Conservation (phyloP, 2,888 invertebrate species). For the Tillus elongatus region DNA sequence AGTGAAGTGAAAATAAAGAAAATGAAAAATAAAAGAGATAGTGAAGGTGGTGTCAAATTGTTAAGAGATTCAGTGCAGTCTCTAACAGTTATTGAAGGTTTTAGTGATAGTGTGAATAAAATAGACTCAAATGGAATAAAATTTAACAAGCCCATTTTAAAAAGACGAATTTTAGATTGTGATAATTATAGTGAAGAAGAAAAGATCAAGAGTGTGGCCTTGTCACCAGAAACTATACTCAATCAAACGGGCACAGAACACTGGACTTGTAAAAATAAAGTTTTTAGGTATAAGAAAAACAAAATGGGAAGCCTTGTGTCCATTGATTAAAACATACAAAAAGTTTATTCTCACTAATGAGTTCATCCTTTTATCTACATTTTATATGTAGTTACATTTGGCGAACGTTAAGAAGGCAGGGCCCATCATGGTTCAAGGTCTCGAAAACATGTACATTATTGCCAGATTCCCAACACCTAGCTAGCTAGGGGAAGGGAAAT, state of each 20-base stretch:
- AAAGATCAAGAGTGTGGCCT: neutral
- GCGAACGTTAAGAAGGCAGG: no score
- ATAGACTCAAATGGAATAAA: neutral
- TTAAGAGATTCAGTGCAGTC: neutral
- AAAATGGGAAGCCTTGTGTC: neutral
- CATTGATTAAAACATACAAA: no score
- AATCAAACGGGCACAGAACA: neutral
- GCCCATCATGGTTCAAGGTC: no score
- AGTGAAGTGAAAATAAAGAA: neutral
- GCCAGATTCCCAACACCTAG: no score
- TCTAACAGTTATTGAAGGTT: no score
- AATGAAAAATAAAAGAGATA: neutral
- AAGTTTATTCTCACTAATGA: no score
- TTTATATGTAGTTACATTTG: no score
- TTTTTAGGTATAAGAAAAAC: neutral
- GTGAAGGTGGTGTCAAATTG: no score
- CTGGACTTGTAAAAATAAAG: neutral
- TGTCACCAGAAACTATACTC: neutral
- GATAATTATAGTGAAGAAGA: neutral
- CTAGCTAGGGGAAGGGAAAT: no score
- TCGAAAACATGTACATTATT: no score
- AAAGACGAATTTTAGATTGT: neutral
- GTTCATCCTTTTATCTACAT: no score
- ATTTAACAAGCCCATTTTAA: neutral
- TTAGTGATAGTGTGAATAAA: neutral